phyloP scores from a whole-genome alignment of 2,888 invertebrate species.

The Galerucella calmariensis region DNA sequence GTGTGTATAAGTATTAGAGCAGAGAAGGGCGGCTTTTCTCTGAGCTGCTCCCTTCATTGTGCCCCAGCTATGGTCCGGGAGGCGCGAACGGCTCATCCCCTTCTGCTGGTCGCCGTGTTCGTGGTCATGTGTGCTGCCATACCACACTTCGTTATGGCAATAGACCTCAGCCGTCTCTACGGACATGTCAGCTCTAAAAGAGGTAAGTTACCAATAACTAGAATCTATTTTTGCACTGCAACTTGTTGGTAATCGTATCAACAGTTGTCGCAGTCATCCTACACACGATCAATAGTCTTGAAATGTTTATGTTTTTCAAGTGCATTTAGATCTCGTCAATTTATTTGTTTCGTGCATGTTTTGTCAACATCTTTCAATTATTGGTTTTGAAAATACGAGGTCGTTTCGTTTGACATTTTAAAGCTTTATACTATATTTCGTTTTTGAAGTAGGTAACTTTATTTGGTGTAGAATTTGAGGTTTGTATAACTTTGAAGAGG shows the following conservation, averaged over 20 bases:
- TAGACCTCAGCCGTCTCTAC: constrained; percentile 85
- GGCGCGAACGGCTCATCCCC: constrained; percentile 62
- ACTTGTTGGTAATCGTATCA: constrained; percentile 54
- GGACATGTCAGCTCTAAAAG: constrained; percentile 80
- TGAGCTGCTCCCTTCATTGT: constrained; percentile 48
- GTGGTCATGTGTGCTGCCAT: constrained; percentile 74
- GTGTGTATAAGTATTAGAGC: constrained; percentile 52
- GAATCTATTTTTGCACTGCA: constrained; percentile 25
- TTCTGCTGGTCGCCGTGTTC: constrained; percentile 67
- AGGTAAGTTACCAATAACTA: constrained; percentile 67
- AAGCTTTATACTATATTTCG: no score
- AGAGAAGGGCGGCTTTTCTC: constrained; percentile 57
- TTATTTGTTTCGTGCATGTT: constrained; percentile 9
- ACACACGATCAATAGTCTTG: constrained; percentile 52
- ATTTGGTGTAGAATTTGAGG: no score
- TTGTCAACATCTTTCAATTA: constrained; percentile 8
- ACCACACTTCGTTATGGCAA: constrained; percentile 75
- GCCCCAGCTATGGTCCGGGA: constrained; percentile 64
- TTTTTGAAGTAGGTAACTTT: no score
- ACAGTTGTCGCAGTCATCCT: constrained; percentile 54
- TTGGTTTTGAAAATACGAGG: background rate
- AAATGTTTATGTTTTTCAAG: constrained; percentile 44
- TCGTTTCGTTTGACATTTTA: no score
- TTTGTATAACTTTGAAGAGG: no score
- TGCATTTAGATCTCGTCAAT: constrained; percentile 13